Conservation (phyloP, 2,113 vertebrate genomes). For the cattle (Bos taurus) region DNA sequence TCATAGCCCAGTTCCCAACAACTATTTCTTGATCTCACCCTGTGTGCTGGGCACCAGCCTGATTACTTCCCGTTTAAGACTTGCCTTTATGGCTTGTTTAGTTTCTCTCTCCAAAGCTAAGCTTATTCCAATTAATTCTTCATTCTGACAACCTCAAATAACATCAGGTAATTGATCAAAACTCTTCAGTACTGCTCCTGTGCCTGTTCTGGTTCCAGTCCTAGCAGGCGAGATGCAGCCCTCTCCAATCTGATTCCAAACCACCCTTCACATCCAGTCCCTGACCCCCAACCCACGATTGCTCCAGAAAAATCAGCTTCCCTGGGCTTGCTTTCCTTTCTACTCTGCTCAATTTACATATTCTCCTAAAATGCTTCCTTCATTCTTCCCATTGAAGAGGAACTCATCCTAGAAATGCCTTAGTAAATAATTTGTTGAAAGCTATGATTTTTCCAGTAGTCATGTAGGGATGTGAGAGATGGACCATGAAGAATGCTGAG, state of each 20-base stretch:
- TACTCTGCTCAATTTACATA: background rate
- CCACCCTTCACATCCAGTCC: fast-evolving
- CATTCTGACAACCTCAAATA: background rate
- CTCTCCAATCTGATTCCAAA: background rate
- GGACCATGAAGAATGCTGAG: background rate
- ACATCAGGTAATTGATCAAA: background rate
- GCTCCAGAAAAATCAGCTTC: background rate
- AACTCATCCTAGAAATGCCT: background rate
- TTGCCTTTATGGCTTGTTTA: background rate
- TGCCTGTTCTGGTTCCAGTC: background rate
- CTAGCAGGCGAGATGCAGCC: background rate
- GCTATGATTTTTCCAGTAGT: background rate
- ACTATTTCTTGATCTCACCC: background rate
- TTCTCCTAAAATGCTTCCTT: background rate
- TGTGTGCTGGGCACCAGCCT: background rate
- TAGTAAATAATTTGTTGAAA: background rate
- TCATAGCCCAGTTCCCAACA: background rate
- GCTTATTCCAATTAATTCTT: background rate
- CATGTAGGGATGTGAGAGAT: background rate
- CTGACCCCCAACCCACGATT: fast-evolving
- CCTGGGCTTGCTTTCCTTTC: background rate
- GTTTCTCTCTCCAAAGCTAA: background rate
- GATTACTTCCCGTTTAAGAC: background rate
- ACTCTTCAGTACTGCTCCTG: background rate
- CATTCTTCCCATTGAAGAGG: background rate